Evolutionary conservation across 1,140 invertebrate species (phyloP).

Genomic region (Oreohelix idahoensis): DNA sequence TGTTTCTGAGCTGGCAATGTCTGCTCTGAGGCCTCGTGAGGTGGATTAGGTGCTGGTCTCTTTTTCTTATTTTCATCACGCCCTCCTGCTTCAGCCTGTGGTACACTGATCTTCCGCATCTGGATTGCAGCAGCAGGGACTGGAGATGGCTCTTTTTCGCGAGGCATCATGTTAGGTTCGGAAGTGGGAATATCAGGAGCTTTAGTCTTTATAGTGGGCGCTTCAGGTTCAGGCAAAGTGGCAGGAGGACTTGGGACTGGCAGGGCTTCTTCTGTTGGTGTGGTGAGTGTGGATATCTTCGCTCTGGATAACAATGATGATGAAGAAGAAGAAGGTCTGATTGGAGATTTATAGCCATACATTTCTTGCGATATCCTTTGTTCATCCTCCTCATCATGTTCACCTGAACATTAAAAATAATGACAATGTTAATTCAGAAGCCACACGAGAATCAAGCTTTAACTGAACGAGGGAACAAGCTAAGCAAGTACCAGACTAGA

Average conservation of each 20-base stretch:
- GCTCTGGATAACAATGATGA: not conserved
- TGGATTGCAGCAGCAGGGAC: not conserved
- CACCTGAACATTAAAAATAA: constrained; percentile 65
- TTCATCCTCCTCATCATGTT: constrained; percentile 83
- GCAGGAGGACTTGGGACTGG: not conserved
- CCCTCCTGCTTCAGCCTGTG: not conserved
- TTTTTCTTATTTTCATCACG: constrained; percentile 43
- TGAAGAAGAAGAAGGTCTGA: constrained; percentile 22
- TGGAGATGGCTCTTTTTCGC: not conserved
- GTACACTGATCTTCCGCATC: not conserved
- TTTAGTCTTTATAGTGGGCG: not conserved
- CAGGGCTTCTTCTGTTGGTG: not conserved
- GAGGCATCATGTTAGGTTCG: not conserved
- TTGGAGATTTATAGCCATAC: constrained; percentile 77
- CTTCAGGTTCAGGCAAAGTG: not conserved
- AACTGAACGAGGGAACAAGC: too few relatives aligned
- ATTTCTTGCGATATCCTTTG: constrained; percentile 81
- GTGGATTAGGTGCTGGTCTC: constrained; percentile 40
- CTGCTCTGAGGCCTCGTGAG: not conserved
- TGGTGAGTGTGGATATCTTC: not conserved
- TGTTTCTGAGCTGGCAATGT: constrained; percentile 81
- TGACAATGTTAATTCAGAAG: too few relatives aligned
- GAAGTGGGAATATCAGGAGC: not conserved
- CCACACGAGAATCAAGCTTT: too few relatives aligned
- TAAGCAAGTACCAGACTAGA: too few relatives aligned